Evolutionary conservation across 2,888 invertebrate species (phyloP).

Genomic region (Eumacrocentrus americanus): DNA sequence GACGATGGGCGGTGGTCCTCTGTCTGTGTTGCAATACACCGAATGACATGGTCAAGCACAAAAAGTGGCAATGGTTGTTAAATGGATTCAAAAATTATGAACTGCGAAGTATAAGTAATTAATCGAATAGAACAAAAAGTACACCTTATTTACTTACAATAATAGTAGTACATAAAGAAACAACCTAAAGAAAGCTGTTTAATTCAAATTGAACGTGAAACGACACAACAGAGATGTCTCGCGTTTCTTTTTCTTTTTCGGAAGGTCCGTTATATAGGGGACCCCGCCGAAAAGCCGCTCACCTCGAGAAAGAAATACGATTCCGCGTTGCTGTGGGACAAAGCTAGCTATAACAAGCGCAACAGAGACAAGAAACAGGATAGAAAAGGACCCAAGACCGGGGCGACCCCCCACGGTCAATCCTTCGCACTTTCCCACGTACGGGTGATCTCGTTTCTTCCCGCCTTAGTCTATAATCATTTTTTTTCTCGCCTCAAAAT

Average conservation of each 20-base stretch:
- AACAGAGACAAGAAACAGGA: slow-evolving; percentile 36
- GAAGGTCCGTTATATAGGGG: too few species aligned
- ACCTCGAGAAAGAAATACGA: slow-evolving; percentile 54
- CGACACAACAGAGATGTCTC: neutral
- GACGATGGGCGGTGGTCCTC: too few species aligned
- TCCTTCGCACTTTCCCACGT: slow-evolving; percentile 62
- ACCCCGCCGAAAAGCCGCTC: too few species aligned
- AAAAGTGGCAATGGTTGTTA: too few species aligned
- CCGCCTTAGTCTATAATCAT: slow-evolving; percentile 21
- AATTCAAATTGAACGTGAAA: slow-evolving; percentile 28
- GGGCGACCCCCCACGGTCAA: slow-evolving; percentile 56
- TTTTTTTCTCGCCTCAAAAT: slow-evolving; percentile 33
- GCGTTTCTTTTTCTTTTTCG: neutral
- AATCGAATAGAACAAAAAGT: too few species aligned
- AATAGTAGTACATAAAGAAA: neutral
- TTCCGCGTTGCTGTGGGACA: slow-evolving; percentile 43
- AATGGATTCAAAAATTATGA: too few species aligned
- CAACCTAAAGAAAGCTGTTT: slow-evolving; percentile 25
- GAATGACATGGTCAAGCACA: too few species aligned
- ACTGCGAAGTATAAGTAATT: too few species aligned
- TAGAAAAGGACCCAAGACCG: slow-evolving; percentile 43
- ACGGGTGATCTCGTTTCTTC: slow-evolving; percentile 62
- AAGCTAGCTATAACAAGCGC: slow-evolving; percentile 29
- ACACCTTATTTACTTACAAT: slow-evolving; percentile 19
- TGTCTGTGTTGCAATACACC: too few species aligned